These are phyloP conservation scores for Sebastolobus altivelis DNA, from an alignment of 2,797 vertebrate genomes.

Conservation along the genomic window DNA sequence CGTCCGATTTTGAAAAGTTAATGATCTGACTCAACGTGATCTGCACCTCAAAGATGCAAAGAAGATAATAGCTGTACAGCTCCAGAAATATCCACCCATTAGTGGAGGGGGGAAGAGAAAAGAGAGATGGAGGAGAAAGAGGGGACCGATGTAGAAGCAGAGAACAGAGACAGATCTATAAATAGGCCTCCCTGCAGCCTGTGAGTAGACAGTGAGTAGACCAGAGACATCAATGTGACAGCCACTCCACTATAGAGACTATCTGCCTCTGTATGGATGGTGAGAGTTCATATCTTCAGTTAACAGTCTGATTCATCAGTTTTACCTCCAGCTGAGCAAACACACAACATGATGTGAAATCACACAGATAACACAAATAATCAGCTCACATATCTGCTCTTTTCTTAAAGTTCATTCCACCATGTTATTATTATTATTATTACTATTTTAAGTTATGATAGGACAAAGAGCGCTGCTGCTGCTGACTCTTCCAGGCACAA, in stretches of 20 bases:
- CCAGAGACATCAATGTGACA: constrained; percentile 82
- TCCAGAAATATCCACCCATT: constrained; percentile 78
- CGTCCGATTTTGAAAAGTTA: constrained; percentile 44
- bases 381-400: background rate
- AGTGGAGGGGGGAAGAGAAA: constrained; percentile 53
- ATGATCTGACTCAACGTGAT: constrained; percentile 38
- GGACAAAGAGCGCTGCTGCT: constrained; percentile 35
- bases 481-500: constrained; percentile 57
- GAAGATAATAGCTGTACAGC: constrained; percentile 56
- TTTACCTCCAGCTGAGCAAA: constrained; percentile 45
- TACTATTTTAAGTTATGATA: constrained; percentile 17
- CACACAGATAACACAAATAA: constrained; percentile 12
- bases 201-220: constrained; percentile 81
- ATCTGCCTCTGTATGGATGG: constrained; percentile 43
- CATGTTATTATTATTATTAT: background rate
- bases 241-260: constrained; percentile 60
- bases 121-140: constrained; percentile 63
- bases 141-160: constrained; percentile 62
- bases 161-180: constrained; percentile 79
- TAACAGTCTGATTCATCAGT: constrained; percentile 61
- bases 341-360: constrained; percentile 22
- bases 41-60: constrained; percentile 66
- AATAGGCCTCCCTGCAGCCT: constrained; percentile 82
- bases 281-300: constrained; percentile 48
- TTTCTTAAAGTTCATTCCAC: constrained; percentile 31